Base-by-base conservation (phyloP, 2,888 invertebrate genomes). In the Creontiades dilutus region DNA sequence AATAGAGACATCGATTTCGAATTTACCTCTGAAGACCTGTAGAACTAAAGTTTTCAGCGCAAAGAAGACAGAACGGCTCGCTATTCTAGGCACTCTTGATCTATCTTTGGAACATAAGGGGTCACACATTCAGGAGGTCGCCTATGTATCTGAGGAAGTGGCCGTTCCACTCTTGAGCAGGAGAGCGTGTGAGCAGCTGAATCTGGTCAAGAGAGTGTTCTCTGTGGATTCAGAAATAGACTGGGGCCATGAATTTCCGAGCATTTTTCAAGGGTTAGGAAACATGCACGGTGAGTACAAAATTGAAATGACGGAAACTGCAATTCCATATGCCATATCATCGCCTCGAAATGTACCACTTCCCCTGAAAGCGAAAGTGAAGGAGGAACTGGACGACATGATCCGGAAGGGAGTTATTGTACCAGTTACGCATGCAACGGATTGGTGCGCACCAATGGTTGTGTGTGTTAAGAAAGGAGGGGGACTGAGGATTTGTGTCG, bases 271-370 rank as follows among this genome's bases (percentile, higher is more conserved):
- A n/a, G 82, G 82, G 4, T 23, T 82, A 5, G 82, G 82, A 5
- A 46, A 28, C 5, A 82, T 9, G 27, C 1, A 16, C 4, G 37
- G 48, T 1, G 19, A 16, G 14, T 82, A 37, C 37, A 48, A 28
- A 23, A 47, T 9, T 4, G 82, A 82, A 7, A n/a, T n/a, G n/a
- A n/a, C n/a, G n/a, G n/a, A n/a, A n/a, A n/a, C n/a, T n/a, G n/a
- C n/a, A n/a, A n/a, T n/a, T n/a, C n/a, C n/a, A n/a, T 47, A 46
- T 47, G 28, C 82, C 3, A 82, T 47, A n/a, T 81, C 86, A n/a
- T n/a, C n/a, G n/a, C n/a, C n/a, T n/a, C n/a, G n/a, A n/a, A n/a
- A n/a, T n/a, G n/a, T n/a, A n/a, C n/a, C n/a, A n/a, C n/a, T n/a
- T n/a, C 14, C 85, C 52, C 52, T 89, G 81, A 28, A 48, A 52